Evolutionary conservation across 2,888 invertebrate species (phyloP).

Genomic region (Erynnis tages): DNA sequence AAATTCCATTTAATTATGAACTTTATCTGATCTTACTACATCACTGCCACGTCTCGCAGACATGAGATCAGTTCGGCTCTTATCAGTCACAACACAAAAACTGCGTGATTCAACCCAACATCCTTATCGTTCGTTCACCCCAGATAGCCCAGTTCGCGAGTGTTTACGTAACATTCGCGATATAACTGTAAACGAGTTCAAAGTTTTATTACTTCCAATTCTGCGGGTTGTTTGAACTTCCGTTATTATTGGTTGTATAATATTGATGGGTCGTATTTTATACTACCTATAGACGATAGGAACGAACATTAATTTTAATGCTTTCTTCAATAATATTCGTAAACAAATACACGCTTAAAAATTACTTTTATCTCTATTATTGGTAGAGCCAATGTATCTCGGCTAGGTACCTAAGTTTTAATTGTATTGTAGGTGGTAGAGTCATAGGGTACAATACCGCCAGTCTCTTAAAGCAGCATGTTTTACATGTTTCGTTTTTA

Average conservation of each 20-base stretch:
- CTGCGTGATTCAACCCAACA: conserved; percentile 29
- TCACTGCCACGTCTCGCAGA: not conserved
- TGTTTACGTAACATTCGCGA: conserved; percentile 29
- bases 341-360: too few relatives aligned
- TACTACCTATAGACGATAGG: too few relatives aligned
- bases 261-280: not conserved
- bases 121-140: conserved; percentile 45
- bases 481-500: too few relatives aligned
- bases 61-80: conserved; percentile 6
- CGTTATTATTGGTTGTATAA: not conserved
- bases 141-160: conserved; percentile 34
- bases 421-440: too few relatives aligned
- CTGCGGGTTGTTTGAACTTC: not conserved
- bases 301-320: too few relatives aligned
- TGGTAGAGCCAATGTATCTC: too few relatives aligned
- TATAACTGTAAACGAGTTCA: conserved; percentile 12
- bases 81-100: conserved; percentile 30
- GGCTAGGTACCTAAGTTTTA: too few relatives aligned
- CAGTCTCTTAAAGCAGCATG: too few relatives aligned
- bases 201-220: conserved; percentile 25
- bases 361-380: too few relatives aligned
- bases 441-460: too few relatives aligned
- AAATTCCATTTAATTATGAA: too few relatives aligned
- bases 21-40: not conserved
- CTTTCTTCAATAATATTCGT: too few relatives aligned